A percentile compares a stretch with the other conserved stretches of the same genome.
phyloP scores from a whole-genome alignment of 2,888 invertebrate genomes.

The Drosophila formosana region DNA sequence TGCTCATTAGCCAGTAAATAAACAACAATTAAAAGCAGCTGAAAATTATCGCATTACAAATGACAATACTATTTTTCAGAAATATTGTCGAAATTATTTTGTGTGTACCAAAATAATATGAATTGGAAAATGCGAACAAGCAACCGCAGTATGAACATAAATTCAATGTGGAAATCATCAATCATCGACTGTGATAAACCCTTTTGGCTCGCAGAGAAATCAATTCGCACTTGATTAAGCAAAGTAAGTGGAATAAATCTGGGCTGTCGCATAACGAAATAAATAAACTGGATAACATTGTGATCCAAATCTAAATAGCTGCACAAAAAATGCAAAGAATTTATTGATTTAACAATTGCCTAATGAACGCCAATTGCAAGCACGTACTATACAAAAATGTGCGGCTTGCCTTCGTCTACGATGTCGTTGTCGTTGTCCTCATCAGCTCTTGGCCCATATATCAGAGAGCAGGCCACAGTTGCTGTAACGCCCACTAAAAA shows the following conservation, averaged over 20 bases:
- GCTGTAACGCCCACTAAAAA: slow-evolving; percentile 37
- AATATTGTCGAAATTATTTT: not conserved
- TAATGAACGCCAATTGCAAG: slow-evolving; percentile 49
- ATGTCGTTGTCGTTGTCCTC: slow-evolving; percentile 1
- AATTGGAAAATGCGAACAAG: not conserved
- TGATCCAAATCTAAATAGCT: slow-evolving; percentile 4
- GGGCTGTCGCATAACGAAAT: not conserved
- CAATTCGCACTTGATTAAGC: no score
- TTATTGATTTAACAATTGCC: slow-evolving; percentile 69
- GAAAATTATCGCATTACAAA: slow-evolving; percentile 11
- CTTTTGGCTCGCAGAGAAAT: not conserved
- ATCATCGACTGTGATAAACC: not conserved
- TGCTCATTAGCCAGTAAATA: slow-evolving; percentile 24
- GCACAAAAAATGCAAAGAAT: slow-evolving; percentile 19
- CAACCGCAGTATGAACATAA: slow-evolving; percentile 1
- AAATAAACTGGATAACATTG: not conserved
- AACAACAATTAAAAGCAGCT: slow-evolving; percentile 44
- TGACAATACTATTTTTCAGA: not conserved
- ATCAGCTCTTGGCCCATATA: slow-evolving; percentile 48
- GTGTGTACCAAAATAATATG: not conserved
- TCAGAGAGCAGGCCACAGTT: slow-evolving; percentile 9
- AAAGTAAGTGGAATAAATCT: not conserved
- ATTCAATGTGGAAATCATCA: slow-evolving; percentile 4
- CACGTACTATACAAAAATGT: slow-evolving; percentile 48
- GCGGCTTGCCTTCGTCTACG: no score